Conservation (phyloP, 1,140 invertebrate genomes). For the Atta cephalotes region DNA sequence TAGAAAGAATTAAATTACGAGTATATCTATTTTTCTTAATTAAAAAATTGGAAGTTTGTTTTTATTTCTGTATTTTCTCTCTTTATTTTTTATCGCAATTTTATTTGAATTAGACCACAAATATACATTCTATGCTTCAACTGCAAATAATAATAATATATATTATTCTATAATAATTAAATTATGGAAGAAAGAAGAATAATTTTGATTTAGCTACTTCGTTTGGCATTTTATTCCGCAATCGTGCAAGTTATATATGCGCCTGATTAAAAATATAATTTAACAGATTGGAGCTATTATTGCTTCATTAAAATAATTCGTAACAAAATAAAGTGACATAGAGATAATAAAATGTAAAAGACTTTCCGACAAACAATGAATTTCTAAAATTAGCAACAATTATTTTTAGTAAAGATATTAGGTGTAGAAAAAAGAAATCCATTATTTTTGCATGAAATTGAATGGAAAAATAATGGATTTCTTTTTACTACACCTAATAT, state of each 20-base stretch:
- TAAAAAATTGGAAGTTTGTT: not conserved
- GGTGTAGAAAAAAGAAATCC: too few relatives aligned
- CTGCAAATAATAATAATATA: too few relatives aligned
- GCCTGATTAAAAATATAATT: not conserved
- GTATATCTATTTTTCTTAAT: not conserved
- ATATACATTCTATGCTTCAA: too few relatives aligned
- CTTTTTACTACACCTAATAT: too few relatives aligned
- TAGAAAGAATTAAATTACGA: not conserved
- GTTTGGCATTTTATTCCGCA: not conserved
- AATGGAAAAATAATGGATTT: too few relatives aligned
- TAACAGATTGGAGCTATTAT: not conserved
- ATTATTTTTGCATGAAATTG: too few relatives aligned
- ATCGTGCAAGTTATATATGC: not conserved
- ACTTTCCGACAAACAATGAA: not conserved
- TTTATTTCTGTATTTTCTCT: not conserved
- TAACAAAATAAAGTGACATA: not conserved
- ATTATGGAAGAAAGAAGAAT: not conserved
- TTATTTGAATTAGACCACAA: too few relatives aligned
- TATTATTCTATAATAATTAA: not conserved
- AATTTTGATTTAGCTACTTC: not conserved
- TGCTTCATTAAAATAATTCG: too few relatives aligned
- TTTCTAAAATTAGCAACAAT: not conserved
- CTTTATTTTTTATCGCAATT: not conserved
- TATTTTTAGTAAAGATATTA: not conserved
- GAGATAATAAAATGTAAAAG: not conserved